Evolutionary conservation across 2,113 vertebrate genomes (phyloP).

Genomic region (Apodemus sylvaticus): DNA sequence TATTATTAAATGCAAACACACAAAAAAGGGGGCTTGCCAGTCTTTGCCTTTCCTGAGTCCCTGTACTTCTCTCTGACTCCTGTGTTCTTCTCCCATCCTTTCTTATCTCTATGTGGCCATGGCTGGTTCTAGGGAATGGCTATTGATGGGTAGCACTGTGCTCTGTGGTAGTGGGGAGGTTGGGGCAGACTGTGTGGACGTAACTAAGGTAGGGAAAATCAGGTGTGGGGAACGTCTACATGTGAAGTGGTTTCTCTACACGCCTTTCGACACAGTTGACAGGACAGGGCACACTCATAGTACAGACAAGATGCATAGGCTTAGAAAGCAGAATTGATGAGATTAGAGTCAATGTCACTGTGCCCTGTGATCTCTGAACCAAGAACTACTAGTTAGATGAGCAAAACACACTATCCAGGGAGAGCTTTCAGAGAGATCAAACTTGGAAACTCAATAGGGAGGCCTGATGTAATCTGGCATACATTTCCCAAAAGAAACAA

Average conservation of each 20-base stretch:
- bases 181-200: not conserved
- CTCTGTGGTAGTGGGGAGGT: not conserved
- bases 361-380: not conserved
- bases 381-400: not conserved
- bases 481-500: not conserved
- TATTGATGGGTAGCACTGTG: not conserved
- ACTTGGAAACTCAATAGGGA: not conserved
- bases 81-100: not conserved
- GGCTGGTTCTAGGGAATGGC: not conserved
- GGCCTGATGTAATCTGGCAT: not conserved
- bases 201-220: not conserved
- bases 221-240: not conserved
- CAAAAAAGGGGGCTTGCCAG: not conserved
- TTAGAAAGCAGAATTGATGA: not conserved
- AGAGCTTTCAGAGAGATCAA: not conserved
- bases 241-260: not conserved
- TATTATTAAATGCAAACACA: not conserved
- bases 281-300: not conserved
- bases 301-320: not conserved
- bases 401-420: not conserved
- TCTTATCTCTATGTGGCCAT: not conserved
- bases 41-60: not conserved
- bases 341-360: not conserved
- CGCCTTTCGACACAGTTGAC: not conserved
- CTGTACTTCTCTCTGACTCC: not conserved